A percentile compares a stretch with the other conserved stretches of the same genome.
These are phyloP conservation scores for Darevskia mixta DNA, from an alignment of 2,797 vertebrate genomes.

Conservation along the genomic window DNA sequence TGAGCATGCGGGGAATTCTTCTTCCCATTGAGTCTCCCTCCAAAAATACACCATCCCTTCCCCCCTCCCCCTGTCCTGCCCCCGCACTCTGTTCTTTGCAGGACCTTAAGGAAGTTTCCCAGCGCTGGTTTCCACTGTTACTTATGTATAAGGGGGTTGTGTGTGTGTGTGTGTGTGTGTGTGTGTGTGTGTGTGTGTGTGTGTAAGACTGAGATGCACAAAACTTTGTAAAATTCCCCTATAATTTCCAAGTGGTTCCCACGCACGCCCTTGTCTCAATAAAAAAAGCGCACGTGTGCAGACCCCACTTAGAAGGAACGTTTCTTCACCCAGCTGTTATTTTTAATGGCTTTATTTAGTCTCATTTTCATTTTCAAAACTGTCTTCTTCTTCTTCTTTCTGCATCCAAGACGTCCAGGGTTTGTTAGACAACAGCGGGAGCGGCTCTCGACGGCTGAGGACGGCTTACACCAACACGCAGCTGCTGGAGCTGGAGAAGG, in stretches of 20 bases:
- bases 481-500: constrained; percentile 90
- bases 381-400: neutral
- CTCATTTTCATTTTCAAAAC: no score
- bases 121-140: neutral
- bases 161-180: neutral
- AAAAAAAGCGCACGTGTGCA: no score
- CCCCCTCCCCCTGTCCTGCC: neutral
- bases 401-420: constrained; percentile 81
- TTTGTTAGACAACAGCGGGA: constrained; percentile 73
- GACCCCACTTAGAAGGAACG: neutral
- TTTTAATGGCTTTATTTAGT: neutral
- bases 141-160: neutral
- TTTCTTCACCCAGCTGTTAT: neutral
- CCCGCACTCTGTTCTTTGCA: neutral
- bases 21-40: neutral
- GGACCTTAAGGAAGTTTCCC: neutral
- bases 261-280: neutral
- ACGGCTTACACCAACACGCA: constrained; percentile 92
- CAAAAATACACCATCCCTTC: neutral
- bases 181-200: neutral
- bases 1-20: neutral
- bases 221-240: neutral
- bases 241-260: neutral
- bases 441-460: constrained; percentile 83
- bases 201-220: neutral